phyloP scores from a whole-genome alignment of 2,888 invertebrate species.

The Tinea trinotella region DNA sequence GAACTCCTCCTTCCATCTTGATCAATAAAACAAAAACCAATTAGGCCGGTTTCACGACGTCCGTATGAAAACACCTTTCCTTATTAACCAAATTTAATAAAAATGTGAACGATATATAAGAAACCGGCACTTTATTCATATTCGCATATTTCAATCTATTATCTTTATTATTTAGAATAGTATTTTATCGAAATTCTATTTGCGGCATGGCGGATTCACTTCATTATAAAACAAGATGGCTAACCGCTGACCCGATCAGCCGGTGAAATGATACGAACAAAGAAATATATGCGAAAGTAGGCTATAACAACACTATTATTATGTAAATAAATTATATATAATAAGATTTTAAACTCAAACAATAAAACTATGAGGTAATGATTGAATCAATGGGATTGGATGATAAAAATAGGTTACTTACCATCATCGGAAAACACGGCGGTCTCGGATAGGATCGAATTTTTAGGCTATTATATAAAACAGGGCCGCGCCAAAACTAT shows the following conservation, averaged over 20 bases:
- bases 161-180: neutral
- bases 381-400: neutral
- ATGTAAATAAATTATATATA: constrained; percentile 24
- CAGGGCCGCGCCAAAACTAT: neutral
- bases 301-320: neutral
- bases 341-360: constrained; percentile 48
- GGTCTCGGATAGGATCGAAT: constrained; percentile 37
- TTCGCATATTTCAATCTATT: too few relatives aligned
- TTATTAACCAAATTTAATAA: too few relatives aligned
- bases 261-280: neutral
- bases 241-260: neutral
- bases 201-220: constrained; percentile 5
- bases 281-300: neutral
- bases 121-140: too few relatives aligned
- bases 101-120: too few relatives aligned
- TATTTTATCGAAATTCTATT: constrained; percentile 7
- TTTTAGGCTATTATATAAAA: constrained; percentile 22
- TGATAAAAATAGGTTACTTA: neutral
- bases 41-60: neutral
- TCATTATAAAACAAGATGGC: constrained; percentile 13
- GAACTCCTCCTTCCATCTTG: constrained; percentile 58
- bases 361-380: constrained; percentile 29
- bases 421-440: constrained; percentile 34
- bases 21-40: constrained; percentile 18
- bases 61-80: too few relatives aligned